Evolutionary conservation across 2,888 invertebrate genomes (phyloP).

Genomic region (Falcaria lacertinaria): DNA sequence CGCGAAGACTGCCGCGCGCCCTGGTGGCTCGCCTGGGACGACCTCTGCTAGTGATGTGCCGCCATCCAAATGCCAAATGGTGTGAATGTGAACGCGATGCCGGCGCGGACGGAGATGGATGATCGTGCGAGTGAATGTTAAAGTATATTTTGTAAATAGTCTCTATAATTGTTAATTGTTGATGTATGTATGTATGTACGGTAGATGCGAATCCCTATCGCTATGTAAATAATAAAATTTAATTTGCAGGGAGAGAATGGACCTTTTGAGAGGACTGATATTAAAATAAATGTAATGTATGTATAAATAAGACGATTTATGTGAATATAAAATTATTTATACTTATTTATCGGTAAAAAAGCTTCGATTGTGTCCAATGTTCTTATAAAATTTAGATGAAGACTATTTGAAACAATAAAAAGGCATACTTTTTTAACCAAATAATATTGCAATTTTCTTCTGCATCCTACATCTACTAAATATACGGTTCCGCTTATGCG

Average conservation of each 20-base stretch:
- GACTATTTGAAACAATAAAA: constrained; percentile 80
- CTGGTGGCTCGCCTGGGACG: constrained; percentile 75
- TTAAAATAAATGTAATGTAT: constrained; percentile 79
- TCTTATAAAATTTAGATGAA: constrained; percentile 80
- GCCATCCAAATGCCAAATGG: constrained; percentile 77
- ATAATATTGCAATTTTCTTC: constrained; percentile 51
- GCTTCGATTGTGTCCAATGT: constrained; percentile 80
- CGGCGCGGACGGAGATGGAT: constrained; percentile 59
- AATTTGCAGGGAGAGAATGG: constrained; percentile 80
- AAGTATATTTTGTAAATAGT: constrained; percentile 78
- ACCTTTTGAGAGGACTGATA: constrained; percentile 81
- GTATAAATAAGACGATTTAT: constrained; percentile 78
- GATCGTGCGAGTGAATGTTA: constrained; percentile 55
- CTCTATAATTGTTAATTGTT: constrained; percentile 80
- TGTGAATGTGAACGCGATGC: constrained; percentile 59
- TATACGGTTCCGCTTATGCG: too few relatives aligned
- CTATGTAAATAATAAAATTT: constrained; percentile 78
- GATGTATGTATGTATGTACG: constrained; percentile 79
- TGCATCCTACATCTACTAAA: constrained; percentile 2
- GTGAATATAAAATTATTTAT: constrained; percentile 80
- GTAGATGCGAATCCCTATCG: constrained; percentile 79
- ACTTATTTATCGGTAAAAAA: constrained; percentile 80
- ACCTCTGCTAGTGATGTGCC: constrained; percentile 71
- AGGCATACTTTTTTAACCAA: constrained; percentile 80
- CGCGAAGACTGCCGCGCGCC: constrained; percentile 74